Base-by-base conservation (phyloP, 2,888 invertebrate species). In the Stegophylla sp. region DNA sequence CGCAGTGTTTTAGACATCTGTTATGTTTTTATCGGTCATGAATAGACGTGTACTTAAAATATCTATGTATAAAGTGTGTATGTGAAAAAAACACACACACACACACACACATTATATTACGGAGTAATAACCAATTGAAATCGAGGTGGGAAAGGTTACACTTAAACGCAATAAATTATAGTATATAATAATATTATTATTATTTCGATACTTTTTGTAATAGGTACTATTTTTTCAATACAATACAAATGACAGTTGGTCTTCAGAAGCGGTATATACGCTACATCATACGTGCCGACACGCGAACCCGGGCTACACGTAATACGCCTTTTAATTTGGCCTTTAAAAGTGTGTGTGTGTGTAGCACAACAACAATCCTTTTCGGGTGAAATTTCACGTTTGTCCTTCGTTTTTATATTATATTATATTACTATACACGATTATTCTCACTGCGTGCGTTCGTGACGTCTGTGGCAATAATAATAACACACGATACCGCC, bases 171-270 rank as follows among this genome's bases (percentile, higher is more conserved):
- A 28, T 28, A 61, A n/a, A n/a, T n/a, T 61, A 28, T 28, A 9
- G 41, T 20, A 64, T 64, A 64, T 41, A 20, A 34, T 48, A 67
- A 48, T 26, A 53, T 45, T 53, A 51, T 1, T 51, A 51, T 51
- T 17, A 17, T 17, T 15, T n/a, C 17, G 2, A 17, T 51, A 63
- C 12, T n/a, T n/a, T n/a, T n/a, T n/a, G n/a, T n/a, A n/a, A n/a
- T n/a, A n/a, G n/a, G n/a, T n/a, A n/a, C 4, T 51, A 51, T 51
- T 17, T 51, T 17, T 15, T n/a, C 17, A 17, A 17, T 51, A 63
- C 12, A 63, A 41, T n/a, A 59, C n/a, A n/a, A n/a, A n/a, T 53
- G 76, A 76, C 76, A 76, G 76, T 76, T 76, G 76, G 76, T 67
- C 23, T 76, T 67, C 26, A 67, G 66, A 17, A 53, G 51, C n/a